Percentiles rank a stretch among this genome's conserved stretches.
phyloP scores from a whole-genome alignment of 2,797 vertebrate genomes.

The Antennarius maculatus region DNA sequence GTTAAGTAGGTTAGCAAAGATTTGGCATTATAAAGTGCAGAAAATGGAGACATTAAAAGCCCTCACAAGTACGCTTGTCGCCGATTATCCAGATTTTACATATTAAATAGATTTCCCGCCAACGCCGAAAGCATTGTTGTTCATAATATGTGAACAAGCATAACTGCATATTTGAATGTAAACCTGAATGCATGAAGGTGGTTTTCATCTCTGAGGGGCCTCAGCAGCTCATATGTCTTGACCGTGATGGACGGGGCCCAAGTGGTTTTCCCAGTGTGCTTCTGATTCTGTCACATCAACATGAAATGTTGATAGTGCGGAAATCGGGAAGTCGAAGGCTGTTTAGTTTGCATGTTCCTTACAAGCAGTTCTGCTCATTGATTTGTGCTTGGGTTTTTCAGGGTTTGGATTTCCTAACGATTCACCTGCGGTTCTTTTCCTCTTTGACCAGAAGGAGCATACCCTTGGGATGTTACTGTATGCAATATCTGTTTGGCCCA shows the following conservation, averaged over 20 bases:
- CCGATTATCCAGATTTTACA: constrained; percentile 53
- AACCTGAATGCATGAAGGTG: constrained; percentile 23
- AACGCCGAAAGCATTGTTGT: constrained; percentile 22
- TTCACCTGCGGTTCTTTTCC: constrained; percentile 79
- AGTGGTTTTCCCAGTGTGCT: constrained; percentile 63
- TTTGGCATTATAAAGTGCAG: constrained; percentile 68
- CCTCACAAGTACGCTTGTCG: constrained; percentile 50
- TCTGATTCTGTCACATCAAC: constrained; percentile 65
- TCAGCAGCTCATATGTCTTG: constrained; percentile 55
- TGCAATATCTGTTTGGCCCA: constrained; percentile 54
- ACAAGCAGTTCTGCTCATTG: constrained; percentile 77
- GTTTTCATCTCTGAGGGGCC: constrained; percentile 59
- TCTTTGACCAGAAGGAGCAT: constrained; percentile 79
- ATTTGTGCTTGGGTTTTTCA: constrained; percentile 79
- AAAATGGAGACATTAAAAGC: constrained; percentile 79
- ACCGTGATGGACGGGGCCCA: constrained; percentile 66
- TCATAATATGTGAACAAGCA: constrained; percentile 9
- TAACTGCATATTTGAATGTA: constrained; percentile 12
- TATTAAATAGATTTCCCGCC: constrained; percentile 54
- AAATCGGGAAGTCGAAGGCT: constrained; percentile 74
- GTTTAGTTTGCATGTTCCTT: constrained; percentile 70
- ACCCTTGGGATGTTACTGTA: constrained; percentile 67
- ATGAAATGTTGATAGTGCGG: constrained; percentile 79
- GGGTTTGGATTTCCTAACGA: constrained; percentile 81
- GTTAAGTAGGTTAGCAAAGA: constrained; percentile 78